Conservation (phyloP, 2,113 vertebrate genomes). For the Ptychochromis oligacanthus region DNA sequence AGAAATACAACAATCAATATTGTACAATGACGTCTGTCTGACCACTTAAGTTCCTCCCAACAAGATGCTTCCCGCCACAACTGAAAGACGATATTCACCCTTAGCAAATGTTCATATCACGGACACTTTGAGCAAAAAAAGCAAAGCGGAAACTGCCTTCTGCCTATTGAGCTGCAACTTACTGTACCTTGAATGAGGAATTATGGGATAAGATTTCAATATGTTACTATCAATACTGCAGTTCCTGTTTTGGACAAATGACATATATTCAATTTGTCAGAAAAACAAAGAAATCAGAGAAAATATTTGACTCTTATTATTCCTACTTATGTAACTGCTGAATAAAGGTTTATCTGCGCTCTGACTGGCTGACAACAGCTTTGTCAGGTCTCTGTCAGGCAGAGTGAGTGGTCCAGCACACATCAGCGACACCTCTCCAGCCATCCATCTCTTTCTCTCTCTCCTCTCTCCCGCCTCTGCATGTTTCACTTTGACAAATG, state of each 20-base stretch:
- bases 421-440: slow-evolving; percentile 66
- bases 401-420: slow-evolving; percentile 60
- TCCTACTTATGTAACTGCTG: slow-evolving; percentile 42
- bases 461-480: slow-evolving; percentile 44
- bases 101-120: slow-evolving; percentile 48
- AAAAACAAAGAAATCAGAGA: slow-evolving; percentile 46
- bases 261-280: slow-evolving; percentile 17
- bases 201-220: slow-evolving; percentile 31
- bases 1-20: slow-evolving; percentile 73
- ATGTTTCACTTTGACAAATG: slow-evolving; percentile 80
- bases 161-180: slow-evolving; percentile 18
- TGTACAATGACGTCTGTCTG: slow-evolving; percentile 69
- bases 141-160: slow-evolving; percentile 4
- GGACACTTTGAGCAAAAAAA: slow-evolving; percentile 4
- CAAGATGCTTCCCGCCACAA: slow-evolving; percentile 64
- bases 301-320: slow-evolving; percentile 58
- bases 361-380: slow-evolving; percentile 52
- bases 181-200: slow-evolving; percentile 17
- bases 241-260: slow-evolving; percentile 30
- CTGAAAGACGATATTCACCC: slow-evolving; percentile 62
- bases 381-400: slow-evolving; percentile 68
- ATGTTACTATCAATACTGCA: background rate
- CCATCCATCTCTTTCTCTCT: slow-evolving; percentile 67
- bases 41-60: slow-evolving; percentile 69
- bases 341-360: slow-evolving; percentile 67